These are phyloP conservation scores for Meloe dianella DNA, from an alignment of 2,888 invertebrate species.

Conservation along the genomic window DNA sequence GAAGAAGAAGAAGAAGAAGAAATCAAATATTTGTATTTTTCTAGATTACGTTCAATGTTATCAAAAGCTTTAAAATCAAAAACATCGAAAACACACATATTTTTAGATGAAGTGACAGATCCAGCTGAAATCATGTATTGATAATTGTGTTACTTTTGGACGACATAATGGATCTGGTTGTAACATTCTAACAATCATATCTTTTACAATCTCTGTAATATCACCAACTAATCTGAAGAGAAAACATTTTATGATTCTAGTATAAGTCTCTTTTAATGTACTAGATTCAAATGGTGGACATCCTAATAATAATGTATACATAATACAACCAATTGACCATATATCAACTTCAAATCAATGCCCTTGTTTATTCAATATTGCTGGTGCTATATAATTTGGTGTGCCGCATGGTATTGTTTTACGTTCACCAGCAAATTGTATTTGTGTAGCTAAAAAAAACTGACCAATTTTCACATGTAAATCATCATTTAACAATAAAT, in stretches of 20 bases:
- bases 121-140: slow-evolving; percentile 87
- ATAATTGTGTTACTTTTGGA: slow-evolving; percentile 78
- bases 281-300: slow-evolving; percentile 98
- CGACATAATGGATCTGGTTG: slow-evolving; percentile 83
- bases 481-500: slow-evolving; percentile 94
- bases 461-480: slow-evolving; percentile 97
- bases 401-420: slow-evolving; percentile 97
- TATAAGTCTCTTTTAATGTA: slow-evolving; percentile 93
- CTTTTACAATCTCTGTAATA: slow-evolving; percentile 70
- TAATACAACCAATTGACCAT: slow-evolving; percentile 99
- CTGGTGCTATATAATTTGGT: slow-evolving; percentile 99
- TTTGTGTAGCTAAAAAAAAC: slow-evolving; percentile 94
- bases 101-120: slow-evolving; percentile 88
- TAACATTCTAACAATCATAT: slow-evolving; percentile 83
- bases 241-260: slow-evolving; percentile 91
- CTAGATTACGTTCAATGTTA: slow-evolving; percentile 51
- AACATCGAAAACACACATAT: slow-evolving; percentile 50
- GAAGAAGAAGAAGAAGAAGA: too few species aligned
- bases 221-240: slow-evolving; percentile 69
- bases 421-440: slow-evolving; percentile 87
- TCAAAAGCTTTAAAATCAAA: slow-evolving; percentile 52
- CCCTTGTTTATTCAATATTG: slow-evolving; percentile 94
- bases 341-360: slow-evolving; percentile 99
- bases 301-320: slow-evolving; percentile 96
- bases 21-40: too few species aligned